Percentiles rank a stretch among this genome's conserved stretches.
phyloP scores from a whole-genome alignment of 2,888 invertebrate genomes.

The Clitarchus hookeri region DNA sequence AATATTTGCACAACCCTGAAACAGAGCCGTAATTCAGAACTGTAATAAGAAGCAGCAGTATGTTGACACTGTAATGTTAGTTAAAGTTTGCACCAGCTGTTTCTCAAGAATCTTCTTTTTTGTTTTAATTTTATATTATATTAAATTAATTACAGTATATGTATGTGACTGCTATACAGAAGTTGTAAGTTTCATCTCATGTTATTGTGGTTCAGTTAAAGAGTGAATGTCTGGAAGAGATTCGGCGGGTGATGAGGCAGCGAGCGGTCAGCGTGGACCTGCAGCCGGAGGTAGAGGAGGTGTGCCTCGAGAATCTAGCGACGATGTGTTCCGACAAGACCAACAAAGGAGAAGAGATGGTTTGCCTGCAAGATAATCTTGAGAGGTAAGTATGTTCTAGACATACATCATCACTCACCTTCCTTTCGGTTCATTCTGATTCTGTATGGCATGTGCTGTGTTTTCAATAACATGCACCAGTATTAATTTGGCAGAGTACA shows the following conservation, averaged over 20 bases:
- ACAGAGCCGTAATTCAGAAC: no score
- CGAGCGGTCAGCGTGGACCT: constrained; percentile 91
- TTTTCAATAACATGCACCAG: no score
- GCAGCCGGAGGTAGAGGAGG: constrained; percentile 91
- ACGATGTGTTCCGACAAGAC: constrained; percentile 81
- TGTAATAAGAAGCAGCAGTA: no score
- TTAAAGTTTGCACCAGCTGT: no score
- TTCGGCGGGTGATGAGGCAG: constrained; percentile 90
- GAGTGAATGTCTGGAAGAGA: constrained; percentile 69
- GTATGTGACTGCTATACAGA: not conserved
- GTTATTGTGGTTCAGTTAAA: constrained; percentile 53
- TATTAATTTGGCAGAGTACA: no score
- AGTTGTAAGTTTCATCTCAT: not conserved
- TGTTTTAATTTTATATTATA: not conserved
- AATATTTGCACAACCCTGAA: no score
- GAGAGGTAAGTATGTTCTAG: constrained; percentile 55
- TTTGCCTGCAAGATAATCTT: constrained; percentile 86
- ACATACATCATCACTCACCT: no score
- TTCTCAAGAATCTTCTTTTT: not conserved
- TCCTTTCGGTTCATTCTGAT: no score
- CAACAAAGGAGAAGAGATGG: constrained; percentile 89
- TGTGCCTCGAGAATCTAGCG: constrained; percentile 85
- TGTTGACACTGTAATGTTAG: no score
- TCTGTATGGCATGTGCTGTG: no score
- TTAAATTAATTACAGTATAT: not conserved